Conservation (phyloP, 2,797 vertebrate genomes). For the Clarias laeviceps region DNA sequence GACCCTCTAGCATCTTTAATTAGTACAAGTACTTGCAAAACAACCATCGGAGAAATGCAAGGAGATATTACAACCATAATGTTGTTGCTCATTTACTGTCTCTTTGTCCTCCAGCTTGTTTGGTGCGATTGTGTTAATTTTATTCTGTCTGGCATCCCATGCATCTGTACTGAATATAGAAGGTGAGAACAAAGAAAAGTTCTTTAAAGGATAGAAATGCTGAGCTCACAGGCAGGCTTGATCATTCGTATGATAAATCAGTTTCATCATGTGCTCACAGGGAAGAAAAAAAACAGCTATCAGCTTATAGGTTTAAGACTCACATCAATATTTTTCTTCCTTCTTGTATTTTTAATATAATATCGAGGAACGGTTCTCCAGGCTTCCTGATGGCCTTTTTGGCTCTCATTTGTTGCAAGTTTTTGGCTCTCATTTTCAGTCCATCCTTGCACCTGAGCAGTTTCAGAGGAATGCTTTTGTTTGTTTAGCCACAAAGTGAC, state of each 20-base stretch:
- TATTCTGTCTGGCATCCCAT: slow-evolving; percentile 40
- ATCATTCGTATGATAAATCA: slow-evolving; percentile 11
- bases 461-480: no score
- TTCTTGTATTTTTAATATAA: no score
- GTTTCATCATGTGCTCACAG: neutral
- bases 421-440: no score
- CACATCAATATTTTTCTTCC: no score
- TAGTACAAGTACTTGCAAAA: neutral
- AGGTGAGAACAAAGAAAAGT: slow-evolving; percentile 34
- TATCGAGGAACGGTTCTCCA: no score
- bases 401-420: no score
- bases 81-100: slow-evolving; percentile 3
- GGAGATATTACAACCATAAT: neutral
- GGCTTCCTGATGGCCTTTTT: no score
- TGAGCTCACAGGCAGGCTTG: neutral
- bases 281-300: neutral
- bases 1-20: neutral
- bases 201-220: neutral
- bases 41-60: neutral
- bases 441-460: no score
- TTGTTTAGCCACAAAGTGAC: no score
- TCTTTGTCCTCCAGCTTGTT: slow-evolving; percentile 27
- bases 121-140: slow-evolving; percentile 22
- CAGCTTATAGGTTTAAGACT: neutral
- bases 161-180: slow-evolving; percentile 17